These are phyloP conservation scores for Proales similis DNA, from an alignment of 1,140 invertebrate genomes.

Conservation along the genomic window DNA sequence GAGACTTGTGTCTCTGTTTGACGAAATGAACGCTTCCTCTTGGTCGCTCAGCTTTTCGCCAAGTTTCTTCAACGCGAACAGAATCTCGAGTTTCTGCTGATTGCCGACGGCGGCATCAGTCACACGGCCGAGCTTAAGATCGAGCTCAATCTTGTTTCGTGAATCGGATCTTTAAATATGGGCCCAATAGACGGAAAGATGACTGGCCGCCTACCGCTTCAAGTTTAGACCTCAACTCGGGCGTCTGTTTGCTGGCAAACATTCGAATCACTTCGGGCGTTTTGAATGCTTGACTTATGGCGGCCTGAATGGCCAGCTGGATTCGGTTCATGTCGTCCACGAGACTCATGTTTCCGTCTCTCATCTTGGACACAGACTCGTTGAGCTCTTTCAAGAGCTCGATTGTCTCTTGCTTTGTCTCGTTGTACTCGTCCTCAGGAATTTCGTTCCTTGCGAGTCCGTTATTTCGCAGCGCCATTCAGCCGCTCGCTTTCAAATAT, in stretches of 20 bases:
- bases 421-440: conserved; percentile 63
- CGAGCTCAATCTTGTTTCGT: conserved; percentile 50
- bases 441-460: conserved; percentile 59
- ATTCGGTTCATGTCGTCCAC: conserved; percentile 62
- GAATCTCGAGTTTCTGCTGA: conserved; percentile 59
- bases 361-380: conserved; percentile 61
- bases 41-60: conserved; percentile 60
- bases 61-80: conserved; percentile 64
- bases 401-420: conserved; percentile 65
- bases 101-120: conserved; percentile 42
- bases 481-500: conserved; percentile 1
- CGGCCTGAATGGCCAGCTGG: conserved; percentile 68
- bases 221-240: conserved; percentile 61
- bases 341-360: conserved; percentile 63
- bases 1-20: conserved; percentile 54
- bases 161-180: not conserved
- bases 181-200: not conserved
- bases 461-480: not conserved
- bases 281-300: conserved; percentile 68
- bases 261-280: conserved; percentile 69
- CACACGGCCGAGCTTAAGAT: conserved; percentile 55
- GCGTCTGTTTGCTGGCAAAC: conserved; percentile 69
- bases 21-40: conserved; percentile 60
- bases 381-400: conserved; percentile 70
- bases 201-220: conserved; percentile 45